A percentile compares a stretch with the other conserved stretches of the same genome.
Conservation (phyloP, 2,113 vertebrate species). For the Pongo abelii region DNA sequence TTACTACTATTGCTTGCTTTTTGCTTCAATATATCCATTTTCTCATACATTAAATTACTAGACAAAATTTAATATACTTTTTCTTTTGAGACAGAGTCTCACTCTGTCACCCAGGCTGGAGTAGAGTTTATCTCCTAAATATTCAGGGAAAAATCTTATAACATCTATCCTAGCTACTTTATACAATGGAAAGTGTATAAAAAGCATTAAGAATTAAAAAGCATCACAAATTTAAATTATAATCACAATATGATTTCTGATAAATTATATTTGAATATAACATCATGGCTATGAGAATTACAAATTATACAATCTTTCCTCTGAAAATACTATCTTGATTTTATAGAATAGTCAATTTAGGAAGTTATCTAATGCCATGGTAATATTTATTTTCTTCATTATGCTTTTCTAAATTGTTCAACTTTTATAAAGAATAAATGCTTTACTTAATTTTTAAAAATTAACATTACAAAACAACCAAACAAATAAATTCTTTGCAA, state of each 20-base stretch:
- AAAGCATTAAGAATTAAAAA: background rate
- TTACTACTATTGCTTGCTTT: background rate
- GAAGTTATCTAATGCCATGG: background rate
- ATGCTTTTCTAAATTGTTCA: background rate
- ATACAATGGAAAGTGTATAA: background rate
- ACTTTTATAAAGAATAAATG: conserved; percentile 17
- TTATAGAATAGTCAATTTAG: background rate
- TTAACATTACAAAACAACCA: background rate
- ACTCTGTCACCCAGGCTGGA: too few relatives aligned
- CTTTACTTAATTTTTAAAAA: background rate
- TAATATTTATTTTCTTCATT: conserved; percentile 24
- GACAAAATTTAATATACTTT: background rate
- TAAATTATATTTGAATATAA: conserved; percentile 12
- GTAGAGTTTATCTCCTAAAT: background rate
- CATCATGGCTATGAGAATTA: conserved; percentile 25
- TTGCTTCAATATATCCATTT: background rate
- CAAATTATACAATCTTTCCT: background rate
- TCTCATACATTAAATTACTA: background rate
- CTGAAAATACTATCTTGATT: background rate
- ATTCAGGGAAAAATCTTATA: conserved; percentile 9
- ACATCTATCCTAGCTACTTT: background rate
- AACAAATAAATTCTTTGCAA: background rate
- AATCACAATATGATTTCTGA: conserved; percentile 15
- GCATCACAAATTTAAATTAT: background rate
- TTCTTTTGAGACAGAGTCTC: too few relatives aligned